Evolutionary conservation across 1,140 invertebrate genomes (phyloP).

Genomic region (Saccostrea cuccullata): DNA sequence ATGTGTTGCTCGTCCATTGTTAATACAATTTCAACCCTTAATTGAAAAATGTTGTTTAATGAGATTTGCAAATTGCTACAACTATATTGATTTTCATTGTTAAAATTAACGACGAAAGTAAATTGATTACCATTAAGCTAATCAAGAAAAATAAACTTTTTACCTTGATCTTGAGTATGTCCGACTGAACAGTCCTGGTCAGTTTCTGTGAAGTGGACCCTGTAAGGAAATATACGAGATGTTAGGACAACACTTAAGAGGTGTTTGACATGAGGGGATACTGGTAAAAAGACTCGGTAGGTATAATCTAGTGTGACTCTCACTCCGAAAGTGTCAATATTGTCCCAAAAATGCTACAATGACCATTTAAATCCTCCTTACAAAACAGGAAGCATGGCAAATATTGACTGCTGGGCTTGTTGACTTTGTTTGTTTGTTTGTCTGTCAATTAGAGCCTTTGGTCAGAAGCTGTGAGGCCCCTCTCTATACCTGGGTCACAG

Average conservation of each 20-base stretch:
- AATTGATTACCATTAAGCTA: not conserved
- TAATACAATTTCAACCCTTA: too few species aligned
- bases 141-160: not conserved
- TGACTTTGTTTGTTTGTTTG: conserved; percentile 30
- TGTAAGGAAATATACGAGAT: not conserved
- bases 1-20: too few species aligned
- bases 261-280: not conserved
- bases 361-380: conserved; percentile 35
- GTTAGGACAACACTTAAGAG: conserved; percentile 24
- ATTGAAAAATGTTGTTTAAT: too few species aligned
- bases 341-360: conserved; percentile 23
- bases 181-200: not conserved
- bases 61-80: too few species aligned
- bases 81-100: not conserved
- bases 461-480: conserved; percentile 11
- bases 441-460: not conserved
- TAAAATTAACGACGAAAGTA: not conserved
- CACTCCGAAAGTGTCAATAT: conserved; percentile 27
- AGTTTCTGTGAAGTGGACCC: not conserved
- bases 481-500: not conserved
- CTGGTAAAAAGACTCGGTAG: not conserved
- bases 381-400: conserved; percentile 29
- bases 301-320: conserved; percentile 23
- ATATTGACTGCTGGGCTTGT: conserved; percentile 27
- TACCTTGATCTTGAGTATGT: not conserved